Evolutionary conservation across 53 echinoderm and acorn worm species (phyloP), one percentile per base, ranked within the genome.

Genomic region (Crossaster papposus): DNA sequence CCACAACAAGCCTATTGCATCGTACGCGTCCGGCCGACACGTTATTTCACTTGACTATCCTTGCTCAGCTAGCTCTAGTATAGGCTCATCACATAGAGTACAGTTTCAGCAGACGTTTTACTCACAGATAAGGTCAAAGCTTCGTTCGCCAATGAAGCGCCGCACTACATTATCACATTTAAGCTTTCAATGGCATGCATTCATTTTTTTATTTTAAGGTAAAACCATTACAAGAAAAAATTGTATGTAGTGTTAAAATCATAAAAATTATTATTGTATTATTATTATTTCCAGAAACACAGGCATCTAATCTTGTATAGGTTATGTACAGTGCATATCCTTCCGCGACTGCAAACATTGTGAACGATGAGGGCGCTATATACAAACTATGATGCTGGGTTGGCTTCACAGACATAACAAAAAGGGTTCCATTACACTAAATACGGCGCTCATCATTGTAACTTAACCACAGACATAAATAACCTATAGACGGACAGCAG

Each of bases 121-220:
- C 79, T 53, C 79, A 79, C 79, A 53, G 79, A 50, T 53, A 79
- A 79, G 28, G 51, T 15, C 28, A 14, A 30, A 28, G 51, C 50
- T 79, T 50, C 79, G 28, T 79, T 54, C 79, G 79, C 79, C 79
- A 51, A 53, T 79, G 79, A 79, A 14, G 15, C 79, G 14, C 71
- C 79, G 79, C 79, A n/a, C 79, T 79, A 29, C 79, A 79, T 58
- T 20, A 2, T 58, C 6, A 14, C 58, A 14, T 18, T 58, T 15
- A 58, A 58, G 15, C 58, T 58, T 20, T 58, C 2, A 20, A 20
- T 1, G 12, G 12, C 58, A 18, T 58, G 15, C 22, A 14, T 18
- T 58, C 58, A 3, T 58, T 58, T 58, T 17, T 18, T 17, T 3
- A 8, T 58, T 58, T 2, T 2, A 14, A 58, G 15, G 2, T 4